A percentile compares a stretch with the other conserved stretches of the same genome.
Conservation (phyloP, 1,140 invertebrate species). For the Drosophila truncata region DNA sequence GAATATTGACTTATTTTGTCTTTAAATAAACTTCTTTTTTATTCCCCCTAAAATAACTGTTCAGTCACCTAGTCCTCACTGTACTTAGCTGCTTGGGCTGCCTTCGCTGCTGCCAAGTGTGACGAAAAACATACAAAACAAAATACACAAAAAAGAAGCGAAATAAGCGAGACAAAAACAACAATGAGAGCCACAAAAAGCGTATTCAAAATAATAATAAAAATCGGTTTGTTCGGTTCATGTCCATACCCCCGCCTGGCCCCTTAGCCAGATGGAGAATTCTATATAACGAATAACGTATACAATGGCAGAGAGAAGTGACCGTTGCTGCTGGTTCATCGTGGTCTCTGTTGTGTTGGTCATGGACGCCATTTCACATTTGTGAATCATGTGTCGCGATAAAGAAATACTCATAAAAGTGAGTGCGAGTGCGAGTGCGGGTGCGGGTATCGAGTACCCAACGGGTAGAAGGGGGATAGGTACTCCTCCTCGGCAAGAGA, state of each 20-base stretch:
- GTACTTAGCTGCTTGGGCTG: slow-evolving; percentile 43
- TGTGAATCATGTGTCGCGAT: slow-evolving; percentile 78
- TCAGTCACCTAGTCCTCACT: not conserved
- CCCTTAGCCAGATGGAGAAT: slow-evolving; percentile 12
- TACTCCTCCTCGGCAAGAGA: slow-evolving; percentile 36
- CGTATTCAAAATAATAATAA: slow-evolving; percentile 83
- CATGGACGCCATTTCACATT: slow-evolving; percentile 79
- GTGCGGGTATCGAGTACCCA: slow-evolving; percentile 20
- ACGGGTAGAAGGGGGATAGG: not conserved
- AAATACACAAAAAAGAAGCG: slow-evolving; percentile 72
- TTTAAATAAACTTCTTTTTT: not conserved
- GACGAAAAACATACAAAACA: slow-evolving; percentile 83
- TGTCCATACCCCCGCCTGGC: not conserved
- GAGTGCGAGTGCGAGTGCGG: slow-evolving; percentile 15
- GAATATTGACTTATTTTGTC: not conserved
- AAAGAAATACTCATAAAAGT: slow-evolving; percentile 61
- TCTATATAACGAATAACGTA: slow-evolving; percentile 7
- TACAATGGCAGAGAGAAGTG: slow-evolving; percentile 17
- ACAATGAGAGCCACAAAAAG: slow-evolving; percentile 70
- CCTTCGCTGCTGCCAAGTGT: slow-evolving; percentile 71
- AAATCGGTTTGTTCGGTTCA: slow-evolving; percentile 46
- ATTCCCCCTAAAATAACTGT: not conserved
- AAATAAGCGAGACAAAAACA: slow-evolving; percentile 54
- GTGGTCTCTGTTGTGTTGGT: slow-evolving; percentile 72
- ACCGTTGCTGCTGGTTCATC: slow-evolving; percentile 18